Evolutionary conservation across 2,888 invertebrate species (phyloP).

Genomic region (Saturnia pavonia): DNA sequence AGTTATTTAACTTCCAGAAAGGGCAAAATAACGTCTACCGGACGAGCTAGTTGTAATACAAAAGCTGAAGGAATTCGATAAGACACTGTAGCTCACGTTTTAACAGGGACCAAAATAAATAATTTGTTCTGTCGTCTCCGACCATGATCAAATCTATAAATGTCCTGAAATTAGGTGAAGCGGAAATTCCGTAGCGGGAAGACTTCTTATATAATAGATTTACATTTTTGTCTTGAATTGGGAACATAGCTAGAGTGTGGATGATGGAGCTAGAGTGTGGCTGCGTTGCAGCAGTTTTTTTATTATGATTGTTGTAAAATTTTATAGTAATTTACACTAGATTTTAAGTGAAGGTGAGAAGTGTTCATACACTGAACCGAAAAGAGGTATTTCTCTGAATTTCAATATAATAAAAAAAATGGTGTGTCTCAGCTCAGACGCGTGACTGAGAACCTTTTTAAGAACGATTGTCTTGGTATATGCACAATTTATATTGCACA

Average conservation of each 20-base stretch:
- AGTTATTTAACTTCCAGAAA: no score
- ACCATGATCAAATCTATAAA: not conserved
- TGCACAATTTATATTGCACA: no score
- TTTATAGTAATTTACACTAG: no score
- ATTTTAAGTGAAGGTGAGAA: no score
- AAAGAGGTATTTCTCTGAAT: no score
- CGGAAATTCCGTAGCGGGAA: not conserved
- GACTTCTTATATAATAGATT: not conserved
- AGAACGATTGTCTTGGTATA: no score
- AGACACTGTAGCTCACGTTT: not conserved
- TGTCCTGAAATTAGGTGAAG: constrained; percentile 1
- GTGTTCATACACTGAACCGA: no score
- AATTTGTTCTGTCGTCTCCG: not conserved
- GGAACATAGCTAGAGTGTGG: not conserved
- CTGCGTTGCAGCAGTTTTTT: not conserved
- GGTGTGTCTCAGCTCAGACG: no score
- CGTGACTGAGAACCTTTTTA: no score
- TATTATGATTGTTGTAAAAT: no score
- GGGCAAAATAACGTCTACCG: no score
- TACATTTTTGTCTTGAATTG: not conserved
- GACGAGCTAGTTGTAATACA: not conserved
- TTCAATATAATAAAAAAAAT: no score
- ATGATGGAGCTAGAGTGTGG: not conserved
- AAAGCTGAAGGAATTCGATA: not conserved
- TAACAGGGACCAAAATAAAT: not conserved